These are phyloP conservation scores for Leucozona laternaria DNA, from an alignment of 2,888 invertebrate species.

Conservation along the genomic window DNA sequence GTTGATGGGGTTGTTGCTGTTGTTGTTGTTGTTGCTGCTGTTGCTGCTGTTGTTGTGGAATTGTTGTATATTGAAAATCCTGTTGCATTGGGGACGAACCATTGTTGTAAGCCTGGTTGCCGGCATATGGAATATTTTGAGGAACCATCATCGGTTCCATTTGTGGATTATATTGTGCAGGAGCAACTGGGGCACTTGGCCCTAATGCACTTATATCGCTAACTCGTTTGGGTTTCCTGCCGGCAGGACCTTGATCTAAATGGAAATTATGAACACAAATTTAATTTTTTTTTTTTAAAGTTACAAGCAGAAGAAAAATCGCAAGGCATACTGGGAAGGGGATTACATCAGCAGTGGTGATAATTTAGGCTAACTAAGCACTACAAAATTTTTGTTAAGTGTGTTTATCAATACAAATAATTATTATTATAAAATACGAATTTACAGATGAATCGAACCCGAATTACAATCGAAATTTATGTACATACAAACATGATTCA, in stretches of 20 bases:
- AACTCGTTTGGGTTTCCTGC: slow-evolving; percentile 85
- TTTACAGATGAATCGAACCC: slow-evolving; percentile 25
- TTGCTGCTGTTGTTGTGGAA: slow-evolving; percentile 53
- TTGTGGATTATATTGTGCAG: slow-evolving; percentile 77
- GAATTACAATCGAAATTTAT: slow-evolving; percentile 11
- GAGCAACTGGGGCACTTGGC: slow-evolving; percentile 82
- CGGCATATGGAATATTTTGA: slow-evolving; percentile 61
- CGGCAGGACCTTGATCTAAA: slow-evolving; percentile 77
- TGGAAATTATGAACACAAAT: not conserved
- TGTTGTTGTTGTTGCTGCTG: slow-evolving; percentile 8
- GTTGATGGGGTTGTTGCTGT: not conserved
- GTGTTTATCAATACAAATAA: not conserved
- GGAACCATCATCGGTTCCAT: slow-evolving; percentile 79
- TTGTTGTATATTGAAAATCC: slow-evolving; percentile 78
- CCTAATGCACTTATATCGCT: slow-evolving; percentile 89
- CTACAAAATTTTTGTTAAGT: not conserved
- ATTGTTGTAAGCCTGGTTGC: slow-evolving; percentile 57
- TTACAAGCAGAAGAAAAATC: slow-evolving; percentile 76
- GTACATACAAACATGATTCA: not conserved
- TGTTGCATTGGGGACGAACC: slow-evolving; percentile 69
- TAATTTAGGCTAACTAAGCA: not conserved
- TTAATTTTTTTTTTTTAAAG: not conserved
- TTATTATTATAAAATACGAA: not conserved
- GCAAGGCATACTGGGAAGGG: slow-evolving; percentile 78
- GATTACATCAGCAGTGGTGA: slow-evolving; percentile 31